Percentiles rank a stretch among this genome's conserved stretches.
These are phyloP conservation scores for Phengaris alcon DNA, from an alignment of 2,888 invertebrate species.

Conservation along the genomic window DNA sequence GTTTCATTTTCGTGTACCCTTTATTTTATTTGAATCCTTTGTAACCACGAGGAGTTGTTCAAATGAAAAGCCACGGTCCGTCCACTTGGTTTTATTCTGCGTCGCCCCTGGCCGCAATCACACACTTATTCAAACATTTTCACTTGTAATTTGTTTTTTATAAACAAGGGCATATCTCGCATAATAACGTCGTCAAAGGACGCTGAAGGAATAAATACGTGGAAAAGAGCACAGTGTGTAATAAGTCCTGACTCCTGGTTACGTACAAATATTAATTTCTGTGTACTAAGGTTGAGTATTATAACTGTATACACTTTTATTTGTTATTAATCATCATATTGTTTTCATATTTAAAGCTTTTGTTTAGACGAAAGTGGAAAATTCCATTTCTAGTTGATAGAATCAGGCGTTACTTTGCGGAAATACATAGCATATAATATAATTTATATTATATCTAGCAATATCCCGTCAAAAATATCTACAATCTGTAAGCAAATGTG, in stretches of 20 bases:
- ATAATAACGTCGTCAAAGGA: slow-evolving; percentile 59
- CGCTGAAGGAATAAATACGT: slow-evolving; percentile 33
- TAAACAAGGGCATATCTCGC: slow-evolving; percentile 55
- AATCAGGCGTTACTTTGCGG: no score
- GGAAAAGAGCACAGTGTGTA: background rate
- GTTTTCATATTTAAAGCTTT: no score
- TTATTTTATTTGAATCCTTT: slow-evolving; percentile 39
- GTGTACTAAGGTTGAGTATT: background rate
- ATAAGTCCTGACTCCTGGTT: background rate
- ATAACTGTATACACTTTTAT: background rate
- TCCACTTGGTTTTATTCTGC: slow-evolving; percentile 41
- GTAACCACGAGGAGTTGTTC: slow-evolving; percentile 35
- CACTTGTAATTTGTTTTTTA: slow-evolving; percentile 60
- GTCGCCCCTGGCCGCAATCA: slow-evolving; percentile 60
- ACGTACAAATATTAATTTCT: background rate
- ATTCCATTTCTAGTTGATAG: no score
- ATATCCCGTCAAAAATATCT: no score
- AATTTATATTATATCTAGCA: no score
- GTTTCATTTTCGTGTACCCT: slow-evolving; percentile 23
- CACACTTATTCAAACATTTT: slow-evolving; percentile 75
- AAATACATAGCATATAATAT: no score
- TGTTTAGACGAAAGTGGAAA: no score
- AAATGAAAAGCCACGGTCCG: slow-evolving; percentile 39
- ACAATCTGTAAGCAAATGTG: no score
- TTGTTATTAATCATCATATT: no score